Evolutionary conservation across 2,113 vertebrate genomes (phyloP).

Genomic region (Alectura lathami): DNA sequence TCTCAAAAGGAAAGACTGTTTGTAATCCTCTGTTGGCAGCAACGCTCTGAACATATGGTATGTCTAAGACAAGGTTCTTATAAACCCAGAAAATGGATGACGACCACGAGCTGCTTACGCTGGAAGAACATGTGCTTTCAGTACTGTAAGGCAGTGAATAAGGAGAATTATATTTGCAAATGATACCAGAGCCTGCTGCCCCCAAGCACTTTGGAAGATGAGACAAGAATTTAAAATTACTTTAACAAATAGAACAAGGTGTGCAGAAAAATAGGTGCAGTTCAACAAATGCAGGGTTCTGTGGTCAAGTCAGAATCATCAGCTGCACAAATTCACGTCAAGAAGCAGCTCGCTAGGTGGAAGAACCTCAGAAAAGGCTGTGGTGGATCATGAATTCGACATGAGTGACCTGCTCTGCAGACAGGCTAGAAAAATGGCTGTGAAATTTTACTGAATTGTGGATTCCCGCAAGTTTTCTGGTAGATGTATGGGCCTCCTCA

Average conservation of each 20-base stretch:
- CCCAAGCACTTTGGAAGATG: conserved; percentile 19
- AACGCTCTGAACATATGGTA: conserved; percentile 45
- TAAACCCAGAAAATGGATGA: background rate
- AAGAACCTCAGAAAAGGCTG: background rate
- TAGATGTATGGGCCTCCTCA: background rate
- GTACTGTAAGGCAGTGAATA: conserved; percentile 37
- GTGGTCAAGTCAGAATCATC: background rate
- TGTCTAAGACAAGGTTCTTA: conserved; percentile 47
- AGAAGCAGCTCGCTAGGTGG: background rate
- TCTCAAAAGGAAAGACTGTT: background rate
- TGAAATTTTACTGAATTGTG: background rate
- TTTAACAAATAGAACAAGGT: conserved; percentile 17
- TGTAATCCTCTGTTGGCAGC: conserved; percentile 54
- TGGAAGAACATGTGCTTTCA: conserved; percentile 54
- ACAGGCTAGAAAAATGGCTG: background rate
- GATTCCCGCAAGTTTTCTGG: background rate
- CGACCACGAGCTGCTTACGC: conserved; percentile 24
- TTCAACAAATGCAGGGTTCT: conserved; percentile 2
- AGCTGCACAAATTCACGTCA: background rate
- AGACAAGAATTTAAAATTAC: conserved; percentile 51
- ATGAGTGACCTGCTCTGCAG: background rate
- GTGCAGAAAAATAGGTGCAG: background rate
- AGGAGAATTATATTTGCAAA: conserved; percentile 59
- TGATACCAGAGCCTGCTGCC: conserved; percentile 21
- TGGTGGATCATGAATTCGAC: background rate